Evolutionary conservation across 2,888 invertebrate species (phyloP).

Genomic region (Drosophila rubida): DNA sequence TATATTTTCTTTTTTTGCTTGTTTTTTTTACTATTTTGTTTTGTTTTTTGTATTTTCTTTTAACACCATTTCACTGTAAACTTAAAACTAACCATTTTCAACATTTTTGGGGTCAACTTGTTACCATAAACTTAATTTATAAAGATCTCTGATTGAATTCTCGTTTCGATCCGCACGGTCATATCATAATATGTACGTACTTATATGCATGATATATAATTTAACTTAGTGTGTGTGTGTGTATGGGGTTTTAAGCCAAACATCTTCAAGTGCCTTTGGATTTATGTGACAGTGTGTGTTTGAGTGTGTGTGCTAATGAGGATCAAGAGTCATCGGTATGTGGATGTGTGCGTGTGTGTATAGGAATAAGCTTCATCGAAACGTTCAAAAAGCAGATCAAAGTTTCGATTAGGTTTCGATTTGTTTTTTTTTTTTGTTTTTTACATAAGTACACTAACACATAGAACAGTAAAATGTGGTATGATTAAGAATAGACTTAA

Average conservation of each 20-base stretch:
- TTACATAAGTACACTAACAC: constrained; percentile 81
- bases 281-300: constrained; percentile 9
- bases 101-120: constrained; percentile 69
- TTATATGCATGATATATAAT: constrained; percentile 46
- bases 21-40: constrained; percentile 27
- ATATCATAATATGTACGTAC: constrained; percentile 31
- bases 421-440: constrained; percentile 32
- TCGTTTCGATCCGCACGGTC: constrained; percentile 46
- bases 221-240: constrained; percentile 30
- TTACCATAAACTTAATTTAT: constrained; percentile 75
- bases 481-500: constrained; percentile 40
- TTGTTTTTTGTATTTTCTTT: constrained; percentile 28
- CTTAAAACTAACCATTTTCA: constrained; percentile 67
- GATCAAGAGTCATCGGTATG: constrained; percentile 31
- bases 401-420: constrained; percentile 47
- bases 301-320: constrained; percentile 28
- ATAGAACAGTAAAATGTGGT: constrained; percentile 55
- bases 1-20: constrained; percentile 53
- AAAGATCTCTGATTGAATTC: constrained; percentile 66
- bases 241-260: constrained; percentile 27
- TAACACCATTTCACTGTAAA: constrained; percentile 58
- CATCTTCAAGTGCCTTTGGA: constrained; percentile 27
- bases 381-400: constrained; percentile 41
- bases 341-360: constrained; percentile 11
- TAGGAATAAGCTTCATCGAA: constrained; percentile 42